A percentile compares a stretch with the other conserved stretches of the same genome.
These are phyloP conservation scores for Epizoanthus fatuus DNA, from an alignment of 92 coral and sea anemone species.

Conservation along the genomic window DNA sequence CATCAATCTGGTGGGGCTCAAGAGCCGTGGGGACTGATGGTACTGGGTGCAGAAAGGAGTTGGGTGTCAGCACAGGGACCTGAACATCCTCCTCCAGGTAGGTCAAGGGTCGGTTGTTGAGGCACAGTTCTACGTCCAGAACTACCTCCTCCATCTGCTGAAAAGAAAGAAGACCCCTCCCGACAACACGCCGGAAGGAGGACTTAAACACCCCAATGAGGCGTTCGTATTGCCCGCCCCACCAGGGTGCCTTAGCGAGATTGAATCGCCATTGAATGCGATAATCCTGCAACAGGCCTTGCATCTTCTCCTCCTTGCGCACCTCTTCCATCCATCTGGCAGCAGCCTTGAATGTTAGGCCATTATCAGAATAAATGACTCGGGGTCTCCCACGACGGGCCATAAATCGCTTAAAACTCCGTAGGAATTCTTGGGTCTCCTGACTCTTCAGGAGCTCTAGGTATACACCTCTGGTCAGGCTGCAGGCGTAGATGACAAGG, in stretches of 20 bases:
- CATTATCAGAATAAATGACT: slow-evolving; percentile 15
- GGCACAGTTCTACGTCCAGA: neutral
- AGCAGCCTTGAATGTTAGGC: slow-evolving; percentile 17
- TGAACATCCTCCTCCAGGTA: slow-evolving; percentile 11
- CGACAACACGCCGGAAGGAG: slow-evolving; percentile 27
- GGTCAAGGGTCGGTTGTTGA: slow-evolving; percentile 27
- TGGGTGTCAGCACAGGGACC: slow-evolving; percentile 22
- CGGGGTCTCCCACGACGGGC: slow-evolving; percentile 25
- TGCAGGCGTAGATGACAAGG: slow-evolving; percentile 14
- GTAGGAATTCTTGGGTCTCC: slow-evolving; percentile 19
- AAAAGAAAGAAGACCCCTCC: slow-evolving; percentile 36
- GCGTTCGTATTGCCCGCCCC: slow-evolving; percentile 16
- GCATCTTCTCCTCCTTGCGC: slow-evolving; percentile 14
- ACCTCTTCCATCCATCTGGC: slow-evolving; percentile 17
- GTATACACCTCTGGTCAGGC: slow-evolving; percentile 3
- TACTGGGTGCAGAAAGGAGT: neutral
- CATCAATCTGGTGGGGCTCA: neutral
- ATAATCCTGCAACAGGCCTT: slow-evolving; percentile 13
- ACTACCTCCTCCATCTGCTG: slow-evolving; percentile 15
- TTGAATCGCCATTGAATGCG: slow-evolving; percentile 24
- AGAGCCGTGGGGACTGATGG: neutral
- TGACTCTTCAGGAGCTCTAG: slow-evolving; percentile 16
- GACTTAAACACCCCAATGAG: slow-evolving; percentile 37
- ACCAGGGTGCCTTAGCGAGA: slow-evolving; percentile 21
- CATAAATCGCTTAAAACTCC: slow-evolving; percentile 21